phyloP scores from a whole-genome alignment of 2,113 vertebrate genomes.

The Ceyx margarethae region DNA sequence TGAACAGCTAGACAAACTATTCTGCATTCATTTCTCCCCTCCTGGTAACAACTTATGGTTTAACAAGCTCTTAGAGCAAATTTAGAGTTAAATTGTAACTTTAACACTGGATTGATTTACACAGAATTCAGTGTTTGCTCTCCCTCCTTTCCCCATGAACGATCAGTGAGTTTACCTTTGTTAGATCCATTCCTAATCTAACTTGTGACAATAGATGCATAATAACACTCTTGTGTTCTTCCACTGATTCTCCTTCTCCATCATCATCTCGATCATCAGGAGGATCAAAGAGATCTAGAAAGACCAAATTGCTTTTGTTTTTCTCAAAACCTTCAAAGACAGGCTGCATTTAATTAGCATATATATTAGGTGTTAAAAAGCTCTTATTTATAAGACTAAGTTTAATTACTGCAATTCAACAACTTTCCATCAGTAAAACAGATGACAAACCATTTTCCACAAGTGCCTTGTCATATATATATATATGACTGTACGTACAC shows the following conservation, averaged over 20 bases:
- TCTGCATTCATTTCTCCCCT: background rate
- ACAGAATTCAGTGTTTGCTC: background rate
- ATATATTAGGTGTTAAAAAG: background rate
- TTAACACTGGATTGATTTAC: background rate
- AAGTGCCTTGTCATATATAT: background rate
- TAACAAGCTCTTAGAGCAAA: background rate
- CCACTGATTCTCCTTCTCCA: slow-evolving; percentile 91
- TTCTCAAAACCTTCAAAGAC: background rate
- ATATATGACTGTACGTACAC: background rate
- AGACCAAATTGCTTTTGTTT: background rate
- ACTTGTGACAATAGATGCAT: slow-evolving; percentile 98
- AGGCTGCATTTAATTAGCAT: background rate
- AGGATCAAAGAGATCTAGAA: slow-evolving; percentile 88
- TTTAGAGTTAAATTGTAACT: background rate
- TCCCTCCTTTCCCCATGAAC: background rate
- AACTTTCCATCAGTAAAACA: background rate
- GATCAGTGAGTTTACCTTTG: slow-evolving; percentile 81
- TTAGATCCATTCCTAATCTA: slow-evolving; percentile 96
- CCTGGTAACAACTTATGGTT: background rate
- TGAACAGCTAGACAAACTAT: background rate
- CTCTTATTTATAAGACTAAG: background rate
- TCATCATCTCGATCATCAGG: slow-evolving; percentile 94
- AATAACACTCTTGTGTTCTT: slow-evolving; percentile 98
- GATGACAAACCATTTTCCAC: fast-evolving
- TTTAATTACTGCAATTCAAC: background rate